These are phyloP conservation scores for Ashinkailepas kermadecensis DNA, from an alignment of 2,888 invertebrate species.

Conservation along the genomic window DNA sequence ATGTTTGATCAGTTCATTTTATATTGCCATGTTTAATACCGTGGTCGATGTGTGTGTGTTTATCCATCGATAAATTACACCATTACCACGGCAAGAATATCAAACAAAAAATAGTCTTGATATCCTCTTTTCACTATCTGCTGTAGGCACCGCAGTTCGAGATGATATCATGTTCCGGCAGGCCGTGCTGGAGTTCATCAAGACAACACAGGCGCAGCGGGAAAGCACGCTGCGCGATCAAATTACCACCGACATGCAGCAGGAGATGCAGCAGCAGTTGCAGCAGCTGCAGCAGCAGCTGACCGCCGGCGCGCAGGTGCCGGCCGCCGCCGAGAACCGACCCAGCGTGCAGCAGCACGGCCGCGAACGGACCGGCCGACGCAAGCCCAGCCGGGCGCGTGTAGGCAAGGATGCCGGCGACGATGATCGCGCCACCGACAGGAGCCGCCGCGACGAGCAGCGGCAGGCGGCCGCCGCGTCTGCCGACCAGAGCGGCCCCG, in stretches of 20 bases:
- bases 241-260: background rate
- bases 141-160: too few species aligned
- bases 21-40: too few species aligned
- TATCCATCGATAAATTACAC: too few species aligned
- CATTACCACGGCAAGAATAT: too few species aligned
- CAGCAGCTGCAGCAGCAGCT: constrained; percentile 18
- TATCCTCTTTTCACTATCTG: too few species aligned
- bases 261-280: constrained; percentile 15
- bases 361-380: background rate
- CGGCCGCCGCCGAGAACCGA: background rate
- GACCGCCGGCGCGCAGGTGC: background rate
- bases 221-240: background rate
- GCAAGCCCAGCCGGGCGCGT: background rate
- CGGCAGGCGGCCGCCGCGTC: background rate
- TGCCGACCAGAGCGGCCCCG: constrained; percentile 7
- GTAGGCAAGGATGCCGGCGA: background rate
- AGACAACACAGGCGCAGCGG: background rate
- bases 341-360: background rate
- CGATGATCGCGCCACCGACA: background rate
- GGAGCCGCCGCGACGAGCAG: background rate
- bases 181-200: background rate
- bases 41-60: too few species aligned
- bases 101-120: background rate
- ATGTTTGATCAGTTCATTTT: too few species aligned
- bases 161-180: background rate